Percentiles rank a stretch among this genome's conserved stretches.
Conservation (phyloP, 2,888 invertebrate species). For the Lasioglossum zephyrum region DNA sequence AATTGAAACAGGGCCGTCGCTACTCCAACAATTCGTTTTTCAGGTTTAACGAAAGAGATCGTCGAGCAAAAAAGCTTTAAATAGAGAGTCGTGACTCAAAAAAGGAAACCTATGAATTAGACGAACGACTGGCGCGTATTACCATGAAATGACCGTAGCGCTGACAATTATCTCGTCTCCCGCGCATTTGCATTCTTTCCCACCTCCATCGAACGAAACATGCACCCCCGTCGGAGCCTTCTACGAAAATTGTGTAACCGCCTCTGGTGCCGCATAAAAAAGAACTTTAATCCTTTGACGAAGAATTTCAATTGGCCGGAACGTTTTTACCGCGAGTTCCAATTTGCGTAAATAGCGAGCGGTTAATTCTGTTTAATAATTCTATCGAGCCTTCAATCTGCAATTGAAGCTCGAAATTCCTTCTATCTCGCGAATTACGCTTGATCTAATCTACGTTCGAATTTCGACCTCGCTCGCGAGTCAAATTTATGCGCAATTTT, state of each 20-base stretch:
- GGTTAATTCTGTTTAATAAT: conserved; percentile 1
- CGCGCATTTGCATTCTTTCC: conserved; percentile 10
- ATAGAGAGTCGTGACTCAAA: not conserved
- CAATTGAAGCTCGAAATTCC: not conserved
- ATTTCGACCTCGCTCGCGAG: not conserved
- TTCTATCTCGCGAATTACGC: not conserved
- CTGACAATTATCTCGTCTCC: not conserved
- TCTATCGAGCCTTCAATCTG: not conserved
- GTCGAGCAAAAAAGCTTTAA: conserved; percentile 4
- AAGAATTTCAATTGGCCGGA: not conserved
- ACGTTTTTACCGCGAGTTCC: not conserved
- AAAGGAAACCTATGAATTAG: not conserved
- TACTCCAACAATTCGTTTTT: not conserved
- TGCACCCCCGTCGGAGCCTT: not conserved
- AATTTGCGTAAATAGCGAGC: not conserved
- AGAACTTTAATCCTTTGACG: not conserved
- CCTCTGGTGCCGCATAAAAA: not conserved
- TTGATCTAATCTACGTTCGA: not conserved
- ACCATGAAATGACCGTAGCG: conserved; percentile 18
- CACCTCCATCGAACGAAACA: not conserved
- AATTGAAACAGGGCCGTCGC: not conserved
- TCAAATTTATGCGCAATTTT: conserved; percentile 3
- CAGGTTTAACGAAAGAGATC: not conserved
- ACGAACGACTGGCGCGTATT: conserved; percentile 4
- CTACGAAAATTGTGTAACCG: not conserved